A percentile compares a stretch with the other conserved stretches of the same genome.
Conservation (phyloP, 1,140 invertebrate genomes). For the Helicoverpa armigera region DNA sequence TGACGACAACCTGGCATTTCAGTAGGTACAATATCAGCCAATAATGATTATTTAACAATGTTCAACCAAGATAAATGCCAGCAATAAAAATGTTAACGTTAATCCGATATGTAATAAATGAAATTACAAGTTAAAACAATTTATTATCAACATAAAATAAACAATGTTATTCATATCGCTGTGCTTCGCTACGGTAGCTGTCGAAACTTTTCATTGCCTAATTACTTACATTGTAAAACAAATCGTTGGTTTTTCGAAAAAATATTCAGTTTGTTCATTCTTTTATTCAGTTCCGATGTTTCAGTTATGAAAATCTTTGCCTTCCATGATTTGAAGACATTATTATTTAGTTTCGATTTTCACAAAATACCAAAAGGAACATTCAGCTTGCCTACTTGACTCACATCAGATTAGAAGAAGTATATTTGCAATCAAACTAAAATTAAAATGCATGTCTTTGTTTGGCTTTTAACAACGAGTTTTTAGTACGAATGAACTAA, state of each 20-base stretch:
- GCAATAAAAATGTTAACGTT: slow-evolving; percentile 66
- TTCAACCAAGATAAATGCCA: slow-evolving; percentile 73
- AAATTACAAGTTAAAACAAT: slow-evolving; percentile 67
- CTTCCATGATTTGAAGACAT: no score
- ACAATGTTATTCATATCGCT: background rate
- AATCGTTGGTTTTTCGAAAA: background rate
- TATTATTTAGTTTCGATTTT: no score
- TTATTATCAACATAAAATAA: slow-evolving; percentile 39
- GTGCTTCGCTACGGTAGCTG: slow-evolving; percentile 33
- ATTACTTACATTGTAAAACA: no score
- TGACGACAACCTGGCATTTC: background rate
- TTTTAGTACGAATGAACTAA: no score
- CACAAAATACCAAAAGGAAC: no score
- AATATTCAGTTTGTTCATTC: background rate
- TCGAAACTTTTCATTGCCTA: background rate
- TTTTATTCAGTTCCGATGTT: background rate
- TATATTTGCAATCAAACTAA: no score
- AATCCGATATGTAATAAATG: slow-evolving; percentile 52
- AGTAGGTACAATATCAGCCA: slow-evolving; percentile 13
- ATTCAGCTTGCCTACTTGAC: no score
- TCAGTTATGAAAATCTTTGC: no score
- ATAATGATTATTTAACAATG: slow-evolving; percentile 52
- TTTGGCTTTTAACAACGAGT: no score
- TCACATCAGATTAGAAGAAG: no score
- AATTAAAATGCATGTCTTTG: no score